A percentile compares a stretch with the other conserved stretches of the same genome.
Evolutionary conservation across 1,140 invertebrate genomes (phyloP).

Genomic region (Calliopsis andreniformis): DNA sequence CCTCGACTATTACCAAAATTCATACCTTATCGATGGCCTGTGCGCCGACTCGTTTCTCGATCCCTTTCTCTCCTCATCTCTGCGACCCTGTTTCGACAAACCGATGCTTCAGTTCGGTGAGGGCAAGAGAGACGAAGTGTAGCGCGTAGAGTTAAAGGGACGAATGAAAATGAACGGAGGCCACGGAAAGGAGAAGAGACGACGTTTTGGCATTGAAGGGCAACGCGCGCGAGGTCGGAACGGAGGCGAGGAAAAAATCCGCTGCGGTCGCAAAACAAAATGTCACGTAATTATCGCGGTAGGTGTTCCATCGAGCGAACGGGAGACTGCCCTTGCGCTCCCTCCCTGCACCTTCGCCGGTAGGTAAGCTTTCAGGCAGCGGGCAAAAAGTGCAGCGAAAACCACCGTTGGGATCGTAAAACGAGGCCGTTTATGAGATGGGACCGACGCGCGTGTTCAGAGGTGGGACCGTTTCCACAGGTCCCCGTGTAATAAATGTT

Average conservation of each 20-base stretch:
- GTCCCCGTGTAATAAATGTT: slow-evolving; percentile 57
- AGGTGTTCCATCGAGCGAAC: slow-evolving; percentile 70
- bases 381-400: slow-evolving; percentile 74
- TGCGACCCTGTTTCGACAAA: no score
- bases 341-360: slow-evolving; percentile 6
- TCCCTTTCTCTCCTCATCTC: no score
- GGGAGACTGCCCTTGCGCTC: neutral
- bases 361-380: slow-evolving; percentile 31
- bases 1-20: slow-evolving; percentile 79
- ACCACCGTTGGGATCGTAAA: slow-evolving; percentile 73
- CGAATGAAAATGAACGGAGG: no score
- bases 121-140: no score
- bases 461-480: slow-evolving; percentile 62
- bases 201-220: neutral
- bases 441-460: slow-evolving; percentile 63
- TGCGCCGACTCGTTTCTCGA: slow-evolving; percentile 73
- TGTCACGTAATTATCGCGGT: slow-evolving; percentile 79
- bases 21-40: slow-evolving; percentile 80
- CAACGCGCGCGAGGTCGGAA: slow-evolving; percentile 50
- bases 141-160: no score
- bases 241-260: slow-evolving; percentile 70
- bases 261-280: slow-evolving; percentile 75
- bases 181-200: neutral
- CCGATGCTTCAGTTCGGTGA: no score
- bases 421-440: slow-evolving; percentile 72